A percentile compares a stretch with the other conserved stretches of the same genome.
These are phyloP conservation scores for Symphodus melops DNA, from an alignment of 2,113 vertebrate species.

Conservation along the genomic window DNA sequence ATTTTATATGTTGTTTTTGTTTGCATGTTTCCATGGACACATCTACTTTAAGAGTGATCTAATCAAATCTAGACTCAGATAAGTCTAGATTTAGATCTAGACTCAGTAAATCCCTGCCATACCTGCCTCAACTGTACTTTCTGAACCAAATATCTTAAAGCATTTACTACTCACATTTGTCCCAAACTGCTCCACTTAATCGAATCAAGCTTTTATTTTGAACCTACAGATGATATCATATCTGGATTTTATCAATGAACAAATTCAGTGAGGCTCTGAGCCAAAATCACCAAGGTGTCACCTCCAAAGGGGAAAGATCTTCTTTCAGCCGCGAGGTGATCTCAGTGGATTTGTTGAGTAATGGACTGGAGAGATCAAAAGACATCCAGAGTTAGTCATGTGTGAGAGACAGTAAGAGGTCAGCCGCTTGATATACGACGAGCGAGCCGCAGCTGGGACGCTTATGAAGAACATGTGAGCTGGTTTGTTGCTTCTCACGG, in stretches of 20 bases:
- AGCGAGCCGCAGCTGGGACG: conserved; percentile 62
- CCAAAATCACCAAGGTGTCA: conserved; percentile 22
- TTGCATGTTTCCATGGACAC: no score
- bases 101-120: no score
- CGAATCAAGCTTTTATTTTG: background rate
- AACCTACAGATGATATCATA: background rate
- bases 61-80: no score
- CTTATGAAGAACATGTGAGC: conserved; percentile 60
- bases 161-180: no score
- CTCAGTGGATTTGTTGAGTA: conserved; percentile 76
- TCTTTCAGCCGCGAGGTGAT: conserved; percentile 39
- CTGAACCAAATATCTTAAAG: no score
- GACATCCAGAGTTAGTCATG: conserved; percentile 63
- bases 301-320: conserved; percentile 12
- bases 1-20: no score
- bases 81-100: no score
- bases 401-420: conserved; percentile 35
- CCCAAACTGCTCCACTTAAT: background rate
- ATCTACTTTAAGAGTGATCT: no score
- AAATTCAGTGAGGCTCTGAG: conserved; percentile 1
- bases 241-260: background rate
- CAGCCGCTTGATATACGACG: conserved; percentile 51
- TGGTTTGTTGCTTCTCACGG: conserved; percentile 38
- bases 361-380: conserved; percentile 84
- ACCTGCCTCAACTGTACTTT: no score